Conservation (phyloP, 1,140 invertebrate genomes). For the Seison nebaliae region DNA sequence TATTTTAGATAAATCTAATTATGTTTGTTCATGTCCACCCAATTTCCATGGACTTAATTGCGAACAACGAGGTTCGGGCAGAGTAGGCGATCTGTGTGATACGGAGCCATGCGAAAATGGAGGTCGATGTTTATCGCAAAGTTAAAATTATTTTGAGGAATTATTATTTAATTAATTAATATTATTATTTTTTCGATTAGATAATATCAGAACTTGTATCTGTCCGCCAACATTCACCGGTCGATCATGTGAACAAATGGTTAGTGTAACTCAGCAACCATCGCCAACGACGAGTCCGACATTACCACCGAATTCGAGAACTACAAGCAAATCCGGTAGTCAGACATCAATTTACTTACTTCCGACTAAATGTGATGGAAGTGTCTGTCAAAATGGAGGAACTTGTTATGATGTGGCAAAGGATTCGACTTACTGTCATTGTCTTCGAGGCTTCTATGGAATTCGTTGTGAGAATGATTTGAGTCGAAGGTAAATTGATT, state of each 20-base stretch:
- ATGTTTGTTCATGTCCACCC: conserved; percentile 42
- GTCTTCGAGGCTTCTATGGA: conserved; percentile 18
- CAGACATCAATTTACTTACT: no score
- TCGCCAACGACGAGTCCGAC: no score
- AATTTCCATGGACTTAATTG: conserved; percentile 72
- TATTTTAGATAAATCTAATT: no score
- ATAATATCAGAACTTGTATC: conserved; percentile 28
- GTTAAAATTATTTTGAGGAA: no score
- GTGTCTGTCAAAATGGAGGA: conserved; percentile 7
- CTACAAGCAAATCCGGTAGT: no score
- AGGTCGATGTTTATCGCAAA: conserved; percentile 9
- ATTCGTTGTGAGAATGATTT: conserved; percentile 32
- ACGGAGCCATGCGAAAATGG: conserved; percentile 10
- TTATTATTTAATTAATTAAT: no score
- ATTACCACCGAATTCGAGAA: no score
- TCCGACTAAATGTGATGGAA: no score
- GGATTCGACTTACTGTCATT: conserved; percentile 31
- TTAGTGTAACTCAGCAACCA: no score
- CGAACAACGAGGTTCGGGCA: conserved; percentile 38
- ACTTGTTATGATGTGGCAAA: conserved; percentile 11
- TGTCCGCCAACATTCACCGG: conserved; percentile 19
- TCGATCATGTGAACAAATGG: conserved; percentile 14
- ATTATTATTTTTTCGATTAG: no score
- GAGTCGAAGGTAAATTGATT: no score
- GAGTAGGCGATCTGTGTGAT: conserved; percentile 1